These are phyloP conservation scores for Thysanoteuthis rhombus DNA, from an alignment of 2,888 invertebrate species.

Conservation along the genomic window DNA sequence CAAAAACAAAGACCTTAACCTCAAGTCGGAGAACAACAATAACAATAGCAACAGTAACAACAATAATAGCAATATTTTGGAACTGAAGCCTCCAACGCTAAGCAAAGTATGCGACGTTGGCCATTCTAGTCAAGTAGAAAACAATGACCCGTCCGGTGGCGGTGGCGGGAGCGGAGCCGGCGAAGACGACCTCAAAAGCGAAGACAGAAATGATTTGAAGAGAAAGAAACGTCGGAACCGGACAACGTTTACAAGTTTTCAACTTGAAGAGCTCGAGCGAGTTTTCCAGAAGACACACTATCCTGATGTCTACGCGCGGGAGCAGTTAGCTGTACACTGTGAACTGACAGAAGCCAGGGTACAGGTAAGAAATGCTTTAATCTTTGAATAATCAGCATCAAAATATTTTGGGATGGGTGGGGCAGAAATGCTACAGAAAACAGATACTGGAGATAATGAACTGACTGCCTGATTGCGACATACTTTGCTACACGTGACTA, in stretches of 20 bases:
- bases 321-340: conserved; percentile 66
- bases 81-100: not conserved
- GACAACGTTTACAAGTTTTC: conserved; percentile 68
- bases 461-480: too few species aligned
- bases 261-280: conserved; percentile 68
- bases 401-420: too few species aligned
- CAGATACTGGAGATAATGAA: too few species aligned
- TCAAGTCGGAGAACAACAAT: not conserved
- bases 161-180: not conserved
- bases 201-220: conserved; percentile 51
- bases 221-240: conserved; percentile 67
- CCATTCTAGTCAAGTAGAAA: not conserved
- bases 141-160: not conserved
- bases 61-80: conserved; percentile 14
- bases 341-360: conserved; percentile 67
- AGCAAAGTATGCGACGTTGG: conserved; percentile 18
- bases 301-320: conserved; percentile 68
- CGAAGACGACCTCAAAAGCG: conserved; percentile 32
- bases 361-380: conserved; percentile 55
- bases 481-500: too few species aligned
- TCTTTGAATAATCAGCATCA: too few species aligned
- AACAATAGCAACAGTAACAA: not conserved
- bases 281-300: conserved; percentile 69
- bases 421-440: too few species aligned
- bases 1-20: not conserved